A percentile compares a stretch with the other conserved stretches of the same genome.
phyloP scores from a whole-genome alignment of 2,888 invertebrate species.

The Fragum sueziense region DNA sequence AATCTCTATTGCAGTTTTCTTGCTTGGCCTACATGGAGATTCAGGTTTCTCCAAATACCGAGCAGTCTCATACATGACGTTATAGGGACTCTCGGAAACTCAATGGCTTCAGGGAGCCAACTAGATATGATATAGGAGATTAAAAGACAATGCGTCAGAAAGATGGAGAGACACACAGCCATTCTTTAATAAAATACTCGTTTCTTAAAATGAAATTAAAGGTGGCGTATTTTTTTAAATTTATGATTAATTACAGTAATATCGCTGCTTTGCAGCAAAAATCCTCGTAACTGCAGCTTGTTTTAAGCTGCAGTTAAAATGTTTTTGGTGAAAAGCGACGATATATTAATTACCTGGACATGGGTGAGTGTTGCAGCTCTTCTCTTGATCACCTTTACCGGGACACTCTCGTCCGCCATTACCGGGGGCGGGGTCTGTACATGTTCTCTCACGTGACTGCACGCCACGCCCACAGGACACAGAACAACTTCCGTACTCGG shows the following conservation, averaged over 20 bases:
- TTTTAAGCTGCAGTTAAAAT: too few species aligned
- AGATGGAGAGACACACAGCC: not conserved
- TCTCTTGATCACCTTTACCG: not conserved
- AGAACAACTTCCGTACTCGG: not conserved
- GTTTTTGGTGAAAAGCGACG: too few species aligned
- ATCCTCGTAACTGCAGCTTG: too few species aligned
- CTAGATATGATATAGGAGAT: not conserved
- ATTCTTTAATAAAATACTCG: not conserved
- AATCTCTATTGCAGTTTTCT: too few species aligned
- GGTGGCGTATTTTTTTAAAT: not conserved
- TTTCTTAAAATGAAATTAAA: not conserved
- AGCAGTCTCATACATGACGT: too few species aligned
- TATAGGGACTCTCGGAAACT: too few species aligned
- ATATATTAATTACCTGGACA: slow-evolving; percentile 20
- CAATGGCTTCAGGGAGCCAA: not conserved
- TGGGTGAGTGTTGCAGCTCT: not conserved
- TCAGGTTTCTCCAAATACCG: too few species aligned
- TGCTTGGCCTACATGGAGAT: too few species aligned
- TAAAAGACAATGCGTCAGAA: not conserved
- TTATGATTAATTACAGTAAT: not conserved
- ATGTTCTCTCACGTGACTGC: not conserved
- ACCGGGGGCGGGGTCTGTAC: not conserved
- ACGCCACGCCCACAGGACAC: slow-evolving; percentile 3
- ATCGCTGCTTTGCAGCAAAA: not conserved
- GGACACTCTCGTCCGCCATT: not conserved